Evolutionary conservation across 2,113 vertebrate genomes (phyloP).

Genomic region (Corythornis vintsioides): DNA sequence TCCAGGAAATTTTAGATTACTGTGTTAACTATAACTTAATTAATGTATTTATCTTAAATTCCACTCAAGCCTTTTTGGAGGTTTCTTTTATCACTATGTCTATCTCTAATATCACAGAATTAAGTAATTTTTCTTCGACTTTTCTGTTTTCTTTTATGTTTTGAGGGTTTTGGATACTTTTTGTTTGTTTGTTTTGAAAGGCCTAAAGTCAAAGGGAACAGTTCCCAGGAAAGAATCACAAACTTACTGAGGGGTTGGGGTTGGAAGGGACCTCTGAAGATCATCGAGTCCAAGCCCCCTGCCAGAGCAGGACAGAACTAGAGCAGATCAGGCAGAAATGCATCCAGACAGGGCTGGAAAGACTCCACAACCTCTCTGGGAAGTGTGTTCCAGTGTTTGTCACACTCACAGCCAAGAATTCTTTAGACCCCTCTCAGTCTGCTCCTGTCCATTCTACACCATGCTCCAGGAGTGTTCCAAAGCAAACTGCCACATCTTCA

Average conservation of each 20-base stretch:
- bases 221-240: background rate
- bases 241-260: too few relatives aligned
- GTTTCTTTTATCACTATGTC: conserved; percentile 79
- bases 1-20: conserved; percentile 80
- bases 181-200: background rate
- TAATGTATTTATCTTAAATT: conserved; percentile 81
- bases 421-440: too few relatives aligned
- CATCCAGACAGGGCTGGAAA: too few relatives aligned
- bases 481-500: background rate
- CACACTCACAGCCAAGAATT: too few relatives aligned
- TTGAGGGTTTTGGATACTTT: background rate
- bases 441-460: too few relatives aligned
- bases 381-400: too few relatives aligned
- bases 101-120: conserved; percentile 78
- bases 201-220: background rate
- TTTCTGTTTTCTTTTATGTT: background rate
- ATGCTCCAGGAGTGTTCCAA: background rate
- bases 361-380: too few relatives aligned
- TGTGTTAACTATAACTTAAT: conserved; percentile 81
- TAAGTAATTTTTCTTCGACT: conserved; percentile 75
- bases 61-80: conserved; percentile 76
- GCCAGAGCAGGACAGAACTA: too few relatives aligned
- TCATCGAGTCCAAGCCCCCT: too few relatives aligned
- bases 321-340: too few relatives aligned
- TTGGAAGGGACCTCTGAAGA: too few relatives aligned